A percentile compares a stretch with the other conserved stretches of the same genome.
Evolutionary conservation across 2,113 vertebrate genomes (phyloP).

Genomic region (Muntiacus reevesi): DNA sequence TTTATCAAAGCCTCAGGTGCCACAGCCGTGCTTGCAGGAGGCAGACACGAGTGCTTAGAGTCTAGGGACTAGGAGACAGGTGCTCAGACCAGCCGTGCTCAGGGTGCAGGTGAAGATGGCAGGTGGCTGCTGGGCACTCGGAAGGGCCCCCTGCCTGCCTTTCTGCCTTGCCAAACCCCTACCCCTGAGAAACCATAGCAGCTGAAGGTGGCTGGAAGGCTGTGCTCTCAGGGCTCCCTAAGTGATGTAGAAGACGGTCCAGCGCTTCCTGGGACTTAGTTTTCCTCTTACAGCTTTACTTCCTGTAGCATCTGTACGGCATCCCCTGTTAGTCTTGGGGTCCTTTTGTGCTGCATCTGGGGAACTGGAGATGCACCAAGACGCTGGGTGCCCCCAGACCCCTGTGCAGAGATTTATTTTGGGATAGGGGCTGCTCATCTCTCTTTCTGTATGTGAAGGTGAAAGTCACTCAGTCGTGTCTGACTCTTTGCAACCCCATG

Average conservation of each 20-base stretch:
- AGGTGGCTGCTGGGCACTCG: accelerated
- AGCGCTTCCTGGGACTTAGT: accelerated
- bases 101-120: not conserved
- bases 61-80: not conserved
- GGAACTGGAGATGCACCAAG: not conserved
- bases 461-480: not conserved
- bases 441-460: not conserved
- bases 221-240: accelerated
- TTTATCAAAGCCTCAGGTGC: not conserved
- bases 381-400: not conserved
- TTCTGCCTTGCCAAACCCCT: not conserved
- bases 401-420: accelerated
- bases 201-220: not conserved
- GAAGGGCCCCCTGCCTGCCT: accelerated
- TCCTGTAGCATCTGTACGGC: accelerated
- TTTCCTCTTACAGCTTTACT: not conserved
- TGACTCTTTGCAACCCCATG: not conserved
- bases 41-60: not conserved
- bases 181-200: accelerated
- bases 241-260: not conserved
- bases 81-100: no score
- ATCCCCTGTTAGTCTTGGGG: not conserved
- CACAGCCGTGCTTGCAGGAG: accelerated
- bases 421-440: accelerated
- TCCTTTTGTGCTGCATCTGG: not conserved